Evolutionary conservation across 2,888 invertebrate species (phyloP).

Genomic region (Drosophila histrio): DNA sequence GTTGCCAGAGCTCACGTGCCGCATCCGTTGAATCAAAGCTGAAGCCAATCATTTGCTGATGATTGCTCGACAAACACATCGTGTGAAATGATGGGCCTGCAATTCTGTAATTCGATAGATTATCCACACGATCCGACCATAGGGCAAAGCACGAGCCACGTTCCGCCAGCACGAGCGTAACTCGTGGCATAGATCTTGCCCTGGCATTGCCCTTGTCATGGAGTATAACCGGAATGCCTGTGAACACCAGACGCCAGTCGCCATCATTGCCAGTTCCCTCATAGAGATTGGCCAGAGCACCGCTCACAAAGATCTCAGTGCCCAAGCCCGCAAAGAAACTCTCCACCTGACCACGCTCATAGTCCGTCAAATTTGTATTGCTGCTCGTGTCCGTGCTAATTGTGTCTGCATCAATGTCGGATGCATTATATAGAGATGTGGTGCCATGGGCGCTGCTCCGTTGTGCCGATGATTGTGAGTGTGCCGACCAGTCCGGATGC

Average conservation of each 20-base stretch:
- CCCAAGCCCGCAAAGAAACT: constrained; percentile 91
- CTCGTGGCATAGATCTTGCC: constrained; percentile 87
- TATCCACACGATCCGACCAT: constrained; percentile 92
- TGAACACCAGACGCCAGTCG: constrained; percentile 90
- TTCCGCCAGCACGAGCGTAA: constrained; percentile 90
- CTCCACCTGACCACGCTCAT: constrained; percentile 89
- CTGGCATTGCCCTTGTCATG: constrained; percentile 91
- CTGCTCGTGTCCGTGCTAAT: constrained; percentile 83
- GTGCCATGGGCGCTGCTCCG: constrained; percentile 75
- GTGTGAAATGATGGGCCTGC: constrained; percentile 92
- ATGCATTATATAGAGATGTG: constrained; percentile 82
- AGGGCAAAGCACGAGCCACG: constrained; percentile 92
- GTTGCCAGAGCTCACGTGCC: constrained; percentile 89
- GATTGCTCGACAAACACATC: constrained; percentile 91
- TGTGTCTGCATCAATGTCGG: constrained; percentile 82
- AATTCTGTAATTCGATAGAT: constrained; percentile 89
- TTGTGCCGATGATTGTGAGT: constrained; percentile 65
- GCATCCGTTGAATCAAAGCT: constrained; percentile 91
- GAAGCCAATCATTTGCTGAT: constrained; percentile 90
- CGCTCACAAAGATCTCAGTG: constrained; percentile 91
- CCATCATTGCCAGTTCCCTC: constrained; percentile 86
- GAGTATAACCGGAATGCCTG: constrained; percentile 91
- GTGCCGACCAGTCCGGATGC: constrained; percentile 65
- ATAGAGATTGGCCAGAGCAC: constrained; percentile 90
- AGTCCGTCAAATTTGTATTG: constrained; percentile 86